Conservation (phyloP, 2,113 vertebrate species). For the Vicugna pacos region DNA sequence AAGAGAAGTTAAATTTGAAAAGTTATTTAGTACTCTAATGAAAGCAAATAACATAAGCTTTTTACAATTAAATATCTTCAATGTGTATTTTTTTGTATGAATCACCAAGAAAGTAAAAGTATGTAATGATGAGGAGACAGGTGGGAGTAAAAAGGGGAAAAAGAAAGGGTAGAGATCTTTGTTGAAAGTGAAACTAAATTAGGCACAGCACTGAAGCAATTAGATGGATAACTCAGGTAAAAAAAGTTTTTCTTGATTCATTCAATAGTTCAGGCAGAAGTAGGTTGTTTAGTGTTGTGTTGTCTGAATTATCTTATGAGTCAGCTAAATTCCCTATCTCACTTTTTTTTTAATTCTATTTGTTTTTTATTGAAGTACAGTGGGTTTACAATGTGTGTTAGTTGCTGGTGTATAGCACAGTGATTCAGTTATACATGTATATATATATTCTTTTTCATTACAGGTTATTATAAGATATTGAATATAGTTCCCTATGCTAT, state of each 20-base stretch:
- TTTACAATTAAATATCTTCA: neutral
- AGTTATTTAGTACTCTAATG: neutral
- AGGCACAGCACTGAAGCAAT: neutral
- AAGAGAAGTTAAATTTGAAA: neutral
- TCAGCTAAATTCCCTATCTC: neutral
- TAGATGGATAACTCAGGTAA: neutral
- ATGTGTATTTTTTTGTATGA: neutral
- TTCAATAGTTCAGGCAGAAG: constrained; percentile 38
- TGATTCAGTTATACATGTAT: no score
- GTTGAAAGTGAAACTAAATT: constrained; percentile 15
- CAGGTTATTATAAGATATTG: no score
- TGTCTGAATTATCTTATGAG: constrained; percentile 37
- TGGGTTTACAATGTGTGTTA: no score
- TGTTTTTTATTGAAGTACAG: no score
- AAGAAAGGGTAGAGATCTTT: neutral
- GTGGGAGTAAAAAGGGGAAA: neutral
- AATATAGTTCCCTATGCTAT: no score
- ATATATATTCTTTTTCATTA: no score
- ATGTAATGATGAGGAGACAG: neutral
- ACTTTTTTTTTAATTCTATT: neutral
- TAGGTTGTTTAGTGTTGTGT: neutral
- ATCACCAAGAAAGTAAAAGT: neutral
- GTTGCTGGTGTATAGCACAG: no score
- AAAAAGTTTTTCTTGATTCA: constrained; percentile 3
- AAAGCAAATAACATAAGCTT: constrained; percentile 1